These are phyloP conservation scores for Malaclemys terrapin DNA, from an alignment of 2,113 vertebrate species.

Conservation along the genomic window DNA sequence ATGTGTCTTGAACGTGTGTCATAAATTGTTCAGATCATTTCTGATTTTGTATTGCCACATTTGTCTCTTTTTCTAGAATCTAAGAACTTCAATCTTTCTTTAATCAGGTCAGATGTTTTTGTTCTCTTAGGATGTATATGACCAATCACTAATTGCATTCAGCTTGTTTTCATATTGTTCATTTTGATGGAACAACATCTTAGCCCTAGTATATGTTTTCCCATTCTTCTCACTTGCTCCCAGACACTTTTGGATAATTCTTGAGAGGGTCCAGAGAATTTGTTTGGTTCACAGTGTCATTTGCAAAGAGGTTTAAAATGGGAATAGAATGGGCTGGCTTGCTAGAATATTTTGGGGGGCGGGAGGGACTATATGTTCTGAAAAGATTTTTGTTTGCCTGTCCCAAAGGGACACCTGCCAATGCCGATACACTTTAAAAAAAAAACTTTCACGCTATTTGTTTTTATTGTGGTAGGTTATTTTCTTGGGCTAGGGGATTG, in stretches of 20 bases:
- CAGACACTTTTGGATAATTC: background rate
- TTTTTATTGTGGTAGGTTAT: background rate
- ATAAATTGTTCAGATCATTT: constrained; percentile 8
- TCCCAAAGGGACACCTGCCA: background rate
- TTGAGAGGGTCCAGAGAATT: background rate
- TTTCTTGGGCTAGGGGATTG: constrained; percentile 6
- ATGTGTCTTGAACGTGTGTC: background rate
- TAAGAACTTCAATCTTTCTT: constrained; percentile 1
- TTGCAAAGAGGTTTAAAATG: background rate
- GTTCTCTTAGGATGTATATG: background rate
- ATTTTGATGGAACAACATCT: background rate
- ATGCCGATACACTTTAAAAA: background rate
- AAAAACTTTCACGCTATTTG: background rate
- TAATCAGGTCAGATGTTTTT: background rate
- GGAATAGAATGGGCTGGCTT: background rate
- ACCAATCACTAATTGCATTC: constrained; percentile 8
- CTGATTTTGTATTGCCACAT: constrained; percentile 12
- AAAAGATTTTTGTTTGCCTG: background rate
- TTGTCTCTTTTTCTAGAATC: constrained; percentile 14
- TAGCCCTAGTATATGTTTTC: background rate
- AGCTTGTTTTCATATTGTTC: background rate
- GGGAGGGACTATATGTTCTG: background rate
- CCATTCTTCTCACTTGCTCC: background rate
- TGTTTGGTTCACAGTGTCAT: constrained; percentile 9
- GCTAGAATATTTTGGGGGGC: background rate